Percentiles rank a stretch among this genome's conserved stretches.
phyloP scores from a whole-genome alignment of 2,888 invertebrate species.

The Crocallis elinguaria region DNA sequence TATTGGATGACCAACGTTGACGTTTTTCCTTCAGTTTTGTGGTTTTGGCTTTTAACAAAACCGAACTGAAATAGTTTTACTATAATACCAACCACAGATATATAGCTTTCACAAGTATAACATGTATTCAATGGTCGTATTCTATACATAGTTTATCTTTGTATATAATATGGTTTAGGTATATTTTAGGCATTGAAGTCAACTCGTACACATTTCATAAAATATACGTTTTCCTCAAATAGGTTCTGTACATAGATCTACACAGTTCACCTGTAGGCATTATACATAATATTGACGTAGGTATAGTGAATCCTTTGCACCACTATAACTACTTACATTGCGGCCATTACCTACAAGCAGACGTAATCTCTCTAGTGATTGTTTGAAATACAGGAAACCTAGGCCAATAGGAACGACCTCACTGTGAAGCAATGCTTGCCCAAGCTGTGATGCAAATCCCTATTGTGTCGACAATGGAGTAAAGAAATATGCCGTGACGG shows the following conservation, averaged over 20 bases:
- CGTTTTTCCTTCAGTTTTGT: neutral
- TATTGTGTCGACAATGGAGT: slow-evolving; percentile 24
- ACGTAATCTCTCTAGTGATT: slow-evolving; percentile 11
- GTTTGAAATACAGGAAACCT: slow-evolving; percentile 25
- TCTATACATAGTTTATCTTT: too few relatives aligned
- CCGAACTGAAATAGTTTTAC: neutral
- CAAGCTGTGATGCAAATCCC: slow-evolving; percentile 33
- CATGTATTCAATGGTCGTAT: too few relatives aligned
- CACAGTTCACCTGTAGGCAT: too few relatives aligned
- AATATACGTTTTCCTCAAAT: too few relatives aligned
- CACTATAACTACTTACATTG: neutral
- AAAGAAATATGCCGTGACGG: slow-evolving; percentile 30
- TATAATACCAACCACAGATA: too few relatives aligned
- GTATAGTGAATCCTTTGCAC: too few relatives aligned
- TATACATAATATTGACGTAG: too few relatives aligned
- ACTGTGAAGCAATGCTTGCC: slow-evolving; percentile 19
- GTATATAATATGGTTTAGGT: too few relatives aligned
- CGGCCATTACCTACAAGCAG: neutral
- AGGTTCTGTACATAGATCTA: too few relatives aligned
- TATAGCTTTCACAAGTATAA: too few relatives aligned
- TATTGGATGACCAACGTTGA: neutral
- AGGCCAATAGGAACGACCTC: slow-evolving; percentile 12
- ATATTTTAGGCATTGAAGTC: too few relatives aligned
- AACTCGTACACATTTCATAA: too few relatives aligned
- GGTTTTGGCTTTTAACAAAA: neutral